phyloP scores from a whole-genome alignment of 2,888 invertebrate species.

The Hybos culiciformis region DNA sequence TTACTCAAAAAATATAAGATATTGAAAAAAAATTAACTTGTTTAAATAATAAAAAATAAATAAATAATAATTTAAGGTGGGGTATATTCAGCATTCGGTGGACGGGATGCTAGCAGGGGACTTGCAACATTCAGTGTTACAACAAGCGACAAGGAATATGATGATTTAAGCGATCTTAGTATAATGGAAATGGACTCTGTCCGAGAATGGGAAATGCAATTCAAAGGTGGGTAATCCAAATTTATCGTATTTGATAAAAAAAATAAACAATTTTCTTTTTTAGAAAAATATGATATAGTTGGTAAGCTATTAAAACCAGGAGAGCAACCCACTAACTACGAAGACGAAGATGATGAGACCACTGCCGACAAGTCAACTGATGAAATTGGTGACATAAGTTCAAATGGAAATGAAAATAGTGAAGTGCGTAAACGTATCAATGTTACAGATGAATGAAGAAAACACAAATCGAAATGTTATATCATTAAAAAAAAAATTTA shows the following conservation, averaged over 20 bases:
- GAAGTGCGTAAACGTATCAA: no score
- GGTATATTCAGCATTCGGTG: conserved; percentile 88
- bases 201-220: conserved; percentile 94
- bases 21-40: no score
- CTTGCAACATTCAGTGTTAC: conserved; percentile 85
- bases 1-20: no score
- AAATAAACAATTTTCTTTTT: conserved; percentile 13
- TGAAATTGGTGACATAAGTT: no score
- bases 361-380: conserved; percentile 12
- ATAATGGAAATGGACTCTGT: conserved; percentile 91
- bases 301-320: conserved; percentile 83
- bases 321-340: conserved; percentile 78
- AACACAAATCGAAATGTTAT: no score
- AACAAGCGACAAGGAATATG: conserved; percentile 69
- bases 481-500: no score
- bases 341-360: conserved; percentile 60
- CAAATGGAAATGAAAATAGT: no score
- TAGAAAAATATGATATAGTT: conserved; percentile 87
- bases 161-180: conserved; percentile 88
- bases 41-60: no score
- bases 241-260: no score
- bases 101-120: conserved; percentile 88
- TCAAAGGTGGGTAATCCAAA: conserved; percentile 59
- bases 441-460: no score
- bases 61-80: conserved; percentile 76